Evolutionary conservation across 2,113 vertebrate species (phyloP).

Genomic region (Pyrgilauda ruficollis): DNA sequence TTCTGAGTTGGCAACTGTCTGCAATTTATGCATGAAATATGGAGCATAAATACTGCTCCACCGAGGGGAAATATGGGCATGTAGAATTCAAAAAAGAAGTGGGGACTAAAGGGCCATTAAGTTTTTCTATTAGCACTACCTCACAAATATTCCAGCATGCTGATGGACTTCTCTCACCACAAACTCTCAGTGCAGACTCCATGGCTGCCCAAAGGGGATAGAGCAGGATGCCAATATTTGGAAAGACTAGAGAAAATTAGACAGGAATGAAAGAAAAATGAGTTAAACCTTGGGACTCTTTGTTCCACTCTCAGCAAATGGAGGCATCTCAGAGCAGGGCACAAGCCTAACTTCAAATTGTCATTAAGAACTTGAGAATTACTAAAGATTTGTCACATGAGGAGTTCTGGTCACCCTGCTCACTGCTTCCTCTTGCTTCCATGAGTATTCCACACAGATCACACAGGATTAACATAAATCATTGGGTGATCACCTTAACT

Average conservation of each 20-base stretch:
- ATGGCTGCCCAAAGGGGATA: not conserved
- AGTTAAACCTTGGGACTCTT: not conserved
- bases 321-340: not conserved
- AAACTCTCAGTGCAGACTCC: not conserved
- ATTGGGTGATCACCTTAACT: not conserved
- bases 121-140: not conserved
- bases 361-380: not conserved
- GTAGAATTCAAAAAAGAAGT: not conserved
- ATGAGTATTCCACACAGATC: not conserved
- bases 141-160: not conserved
- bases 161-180: not conserved
- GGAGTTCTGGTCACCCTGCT: not conserved
- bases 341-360: not conserved
- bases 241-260: not conserved
- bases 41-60: not conserved
- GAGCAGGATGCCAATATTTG: not conserved
- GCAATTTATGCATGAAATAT: constrained; percentile 1
- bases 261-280: not conserved
- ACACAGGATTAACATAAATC: not conserved
- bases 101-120: constrained; percentile 7
- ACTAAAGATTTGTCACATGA: not conserved
- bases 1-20: not conserved
- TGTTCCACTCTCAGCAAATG: not conserved
- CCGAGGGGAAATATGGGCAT: not conserved
- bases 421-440: not conserved